Evolutionary conservation across 2,888 invertebrate genomes (phyloP).

Genomic region (Caenorhabditis imperialis): DNA sequence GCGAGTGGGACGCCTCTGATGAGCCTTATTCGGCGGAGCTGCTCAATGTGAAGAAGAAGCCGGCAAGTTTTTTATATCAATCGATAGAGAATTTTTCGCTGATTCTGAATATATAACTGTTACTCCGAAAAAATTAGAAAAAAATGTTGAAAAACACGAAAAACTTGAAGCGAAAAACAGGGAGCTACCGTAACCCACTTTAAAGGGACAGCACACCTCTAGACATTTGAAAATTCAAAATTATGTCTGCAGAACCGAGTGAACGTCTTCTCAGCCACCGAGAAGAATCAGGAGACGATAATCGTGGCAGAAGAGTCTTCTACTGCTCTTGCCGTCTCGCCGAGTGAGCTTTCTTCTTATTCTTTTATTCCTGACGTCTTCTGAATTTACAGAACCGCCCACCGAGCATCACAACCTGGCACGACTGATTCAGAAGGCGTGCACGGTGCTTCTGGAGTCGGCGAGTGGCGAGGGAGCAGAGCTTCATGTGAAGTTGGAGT

Average conservation of each 20-base stretch:
- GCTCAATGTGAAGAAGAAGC: constrained; percentile 67
- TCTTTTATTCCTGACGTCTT: background rate
- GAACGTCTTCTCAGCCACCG: constrained; percentile 61
- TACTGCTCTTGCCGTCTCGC: background rate
- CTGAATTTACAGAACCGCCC: constrained; percentile 1
- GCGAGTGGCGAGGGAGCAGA: constrained; percentile 27
- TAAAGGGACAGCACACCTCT: too few relatives aligned
- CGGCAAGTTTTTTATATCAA: too few relatives aligned
- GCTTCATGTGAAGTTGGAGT: constrained; percentile 29
- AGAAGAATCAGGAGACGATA: constrained; percentile 45
- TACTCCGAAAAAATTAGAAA: background rate
- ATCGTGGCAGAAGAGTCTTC: constrained; percentile 21
- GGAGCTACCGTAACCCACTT: too few relatives aligned
- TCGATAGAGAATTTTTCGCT: too few relatives aligned
- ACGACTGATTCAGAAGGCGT: constrained; percentile 30
- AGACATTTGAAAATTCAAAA: background rate
- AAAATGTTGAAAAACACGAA: too few relatives aligned
- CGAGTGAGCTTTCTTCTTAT: background rate
- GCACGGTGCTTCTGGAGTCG: constrained; percentile 24
- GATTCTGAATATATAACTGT: too few relatives aligned
- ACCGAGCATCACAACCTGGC: constrained; percentile 33
- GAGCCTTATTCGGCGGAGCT: constrained; percentile 65
- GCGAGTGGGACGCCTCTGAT: constrained; percentile 63
- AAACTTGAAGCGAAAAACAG: too few relatives aligned
- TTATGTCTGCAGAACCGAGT: constrained; percentile 58